Evolutionary conservation across 2,888 invertebrate genomes (phyloP), one percentile per base, ranked within the genome.

Genomic region (Eupithecia subfuscata): DNA sequence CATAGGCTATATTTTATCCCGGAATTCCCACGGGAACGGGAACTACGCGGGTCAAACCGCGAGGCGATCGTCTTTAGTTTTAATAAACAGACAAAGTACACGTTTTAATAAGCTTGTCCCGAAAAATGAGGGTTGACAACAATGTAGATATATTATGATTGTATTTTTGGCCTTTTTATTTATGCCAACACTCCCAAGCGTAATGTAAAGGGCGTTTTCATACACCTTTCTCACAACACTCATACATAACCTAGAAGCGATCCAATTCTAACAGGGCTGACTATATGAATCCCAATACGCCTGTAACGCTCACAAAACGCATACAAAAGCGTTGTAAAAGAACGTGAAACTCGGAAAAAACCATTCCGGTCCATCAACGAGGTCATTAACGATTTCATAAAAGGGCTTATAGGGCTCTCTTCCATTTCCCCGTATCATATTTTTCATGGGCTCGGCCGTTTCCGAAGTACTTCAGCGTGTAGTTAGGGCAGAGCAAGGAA

Each of bases 341-440:
- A 87, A 87, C 83, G 83, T 80, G 86, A 83, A 89, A 88, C 86
- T 86, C 85, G 82, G 81, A 88, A 90, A 89, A 87, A 88, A 85
- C 86, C 87, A 85, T 85, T 87, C 86, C 82, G 80, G 82, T 79
- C 89, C 88, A 91, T 91, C 90, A 89, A 86, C 87, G 81, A 84
- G 86, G 87, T 92, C 93, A 92, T 93, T 93, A 93, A 91, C 91
- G 90, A 91, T 92, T 92, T 90, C 91, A 92, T 92, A 92, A 92
- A 92, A 89, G 91, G 79, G 92, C 91, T 90, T 91, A 92, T 88
- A 87, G 89, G 86, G 86, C 88, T 85, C 88, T 87, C 87, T 90
- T 91, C 87, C 91, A 85, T 89, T 88, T 89, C 88, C 88, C 85
- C 85, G 84, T 89, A 88, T 90, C 89, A 91, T 91, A 92, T 91